A percentile compares a stretch with the other conserved stretches of the same genome.
Evolutionary conservation across 2,888 invertebrate species (phyloP).

Genomic region (Aspidiotus rigidus): DNA sequence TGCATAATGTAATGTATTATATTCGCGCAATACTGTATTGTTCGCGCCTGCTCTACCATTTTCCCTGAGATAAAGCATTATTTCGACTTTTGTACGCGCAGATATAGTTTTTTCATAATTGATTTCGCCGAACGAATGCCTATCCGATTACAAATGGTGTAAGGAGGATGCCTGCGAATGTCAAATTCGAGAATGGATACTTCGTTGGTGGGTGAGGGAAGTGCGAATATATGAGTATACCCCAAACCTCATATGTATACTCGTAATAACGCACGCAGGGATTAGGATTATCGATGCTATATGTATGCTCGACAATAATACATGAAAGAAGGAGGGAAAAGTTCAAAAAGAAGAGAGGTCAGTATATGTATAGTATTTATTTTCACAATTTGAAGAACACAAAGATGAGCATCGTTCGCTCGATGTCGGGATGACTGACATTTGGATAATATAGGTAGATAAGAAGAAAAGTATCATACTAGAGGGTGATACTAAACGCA

Average conservation of each 20-base stretch:
- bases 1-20: too few relatives aligned
- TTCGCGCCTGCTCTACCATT: too few relatives aligned
- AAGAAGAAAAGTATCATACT: conserved; percentile 24
- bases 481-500: conserved; percentile 28
- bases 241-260: too few relatives aligned
- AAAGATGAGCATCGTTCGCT: conserved; percentile 25
- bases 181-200: neutral
- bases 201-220: neutral
- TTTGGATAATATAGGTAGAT: conserved; percentile 32
- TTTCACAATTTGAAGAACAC: conserved; percentile 27
- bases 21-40: too few relatives aligned
- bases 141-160: conserved; percentile 14
- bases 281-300: conserved; percentile 19
- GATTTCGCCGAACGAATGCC: neutral
- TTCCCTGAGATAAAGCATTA: neutral
- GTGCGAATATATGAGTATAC: neutral
- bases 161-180: neutral
- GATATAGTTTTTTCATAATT: conserved; percentile 7
- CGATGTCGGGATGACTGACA: conserved; percentile 32
- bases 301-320: conserved; percentile 10
- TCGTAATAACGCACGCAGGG: conserved; percentile 11
- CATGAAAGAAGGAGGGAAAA: conserved; percentile 5
- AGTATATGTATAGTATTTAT: conserved; percentile 11
- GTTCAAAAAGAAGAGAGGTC: neutral
- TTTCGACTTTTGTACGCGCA: neutral